Base-by-base conservation (phyloP, 2,888 invertebrate genomes). In the Amphipoea oculea region DNA sequence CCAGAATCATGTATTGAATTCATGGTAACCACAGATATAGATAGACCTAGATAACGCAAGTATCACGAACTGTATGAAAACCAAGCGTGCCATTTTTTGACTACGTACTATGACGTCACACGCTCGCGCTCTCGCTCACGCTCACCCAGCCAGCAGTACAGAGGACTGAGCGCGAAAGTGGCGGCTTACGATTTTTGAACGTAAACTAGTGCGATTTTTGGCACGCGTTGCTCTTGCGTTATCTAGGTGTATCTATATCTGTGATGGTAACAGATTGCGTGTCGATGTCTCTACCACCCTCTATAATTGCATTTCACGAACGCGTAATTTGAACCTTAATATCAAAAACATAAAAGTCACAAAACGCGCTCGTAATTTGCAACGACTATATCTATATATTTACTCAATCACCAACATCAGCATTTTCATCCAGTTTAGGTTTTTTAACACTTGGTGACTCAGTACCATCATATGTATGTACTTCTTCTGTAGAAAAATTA, bases 401-500 rank as follows among this genome's bases (percentile, higher is more conserved):
- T 0, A 69, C 48, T 90, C 85, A 90, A 71, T 90, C 88, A 0
- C 83, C 90, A 6, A 88, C 87, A 29, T 86, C 86, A 1, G 80
- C 70, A 9, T 85, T 86, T n/a, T 84, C 85, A 2, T 88, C 85
- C 14, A 74, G 11, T 48, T 91, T 90, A 17, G 72, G 67, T 76
- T 87, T 90, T 23, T 90, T 90, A 5, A 76, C 76, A 67, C 65
- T 84, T 0, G 88, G 90, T 0, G 89, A 84, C 48, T 88, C 90
- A 1, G 78, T 48, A 1, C 79, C 82, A 7, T 90, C 86, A 14
- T 45, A 74, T 0, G 80, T 23, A 75, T n/a, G 11, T 48, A 72
- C 57, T 79, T 95, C 95, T 6, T 95, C 95, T 0, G 91, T 90
- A 0, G 94, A 94, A 45, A 93, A 92, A 60, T 89, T 92, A 0